Evolutionary conservation across 2,797 vertebrate species (phyloP), one percentile per base, ranked within the genome.

Genomic region (Lithobates sylvaticus): DNA sequence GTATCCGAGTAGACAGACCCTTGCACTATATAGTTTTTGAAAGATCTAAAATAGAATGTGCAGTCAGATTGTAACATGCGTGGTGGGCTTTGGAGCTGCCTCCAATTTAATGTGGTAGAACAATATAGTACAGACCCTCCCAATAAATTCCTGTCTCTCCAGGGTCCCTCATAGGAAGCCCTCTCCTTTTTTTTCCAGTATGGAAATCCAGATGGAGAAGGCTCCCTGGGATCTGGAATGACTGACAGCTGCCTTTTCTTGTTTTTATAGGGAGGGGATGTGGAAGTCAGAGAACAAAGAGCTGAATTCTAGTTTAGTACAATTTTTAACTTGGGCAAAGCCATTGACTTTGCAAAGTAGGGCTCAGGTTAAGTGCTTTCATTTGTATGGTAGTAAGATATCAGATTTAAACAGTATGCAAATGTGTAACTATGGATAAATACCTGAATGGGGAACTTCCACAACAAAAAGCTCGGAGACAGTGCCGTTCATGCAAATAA

Each of bases 401-500:
- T 81, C 79, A 81, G 34, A 72, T 81, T 72, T 54, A 71, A 72
- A 39, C 69, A 6, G 15, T 32, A 81, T 81, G 79, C 69, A 81
- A 81, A 81, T 81, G 23, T 61, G 32, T 61, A 70, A 84, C 44
- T 39, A 21, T 36, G 74, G 29, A 54, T 23, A 69, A 27, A 50
- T 10, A 36, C 18, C 27, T 50, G 29, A 39, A 84, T 26, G 23
- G 64, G 73, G 73, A 84, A 76, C 74, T 54, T 84, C 72, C 71
- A n/a, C 8, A 39, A 75, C 23, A 83, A 75, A 68, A 27, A 26
- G 26, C 65, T 70, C 10, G 23, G 10, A 58, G 12, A 64, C 32
- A 29, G 44, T 42, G 69, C 36, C 10, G 32, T 81, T 73, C 69
- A 81, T 81, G 79, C 79, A 81, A 81, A 81, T 81, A 26, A 61